Conservation (phyloP, 2,888 invertebrate genomes). For the Macropis europaea region DNA sequence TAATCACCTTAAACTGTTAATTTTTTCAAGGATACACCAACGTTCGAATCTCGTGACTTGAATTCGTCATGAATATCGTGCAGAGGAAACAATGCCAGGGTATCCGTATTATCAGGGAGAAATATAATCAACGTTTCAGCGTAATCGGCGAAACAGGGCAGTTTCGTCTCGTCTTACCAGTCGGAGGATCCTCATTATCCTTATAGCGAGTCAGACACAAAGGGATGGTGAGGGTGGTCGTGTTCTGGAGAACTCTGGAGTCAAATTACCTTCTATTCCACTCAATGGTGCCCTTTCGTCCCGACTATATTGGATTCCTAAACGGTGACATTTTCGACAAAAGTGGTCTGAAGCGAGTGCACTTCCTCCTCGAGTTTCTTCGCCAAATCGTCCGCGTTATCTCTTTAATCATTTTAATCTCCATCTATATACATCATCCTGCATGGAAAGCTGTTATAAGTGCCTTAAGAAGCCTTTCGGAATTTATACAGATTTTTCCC, state of each 20-base stretch:
- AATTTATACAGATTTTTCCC: too few species aligned
- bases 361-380: background rate
- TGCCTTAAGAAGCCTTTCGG: too few species aligned
- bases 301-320: constrained; percentile 73
- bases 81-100: too few species aligned
- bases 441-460: too few species aligned
- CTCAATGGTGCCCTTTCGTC: constrained; percentile 46
- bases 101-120: constrained; percentile 25
- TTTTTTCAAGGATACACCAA: too few species aligned
- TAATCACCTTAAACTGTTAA: too few species aligned
- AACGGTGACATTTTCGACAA: constrained; percentile 62
- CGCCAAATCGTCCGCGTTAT: constrained; percentile 25
- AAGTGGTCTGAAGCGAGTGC: background rate
- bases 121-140: constrained; percentile 39
- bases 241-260: constrained; percentile 60
- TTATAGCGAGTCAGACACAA: constrained; percentile 45
- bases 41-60: too few species aligned
- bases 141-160: constrained; percentile 45
- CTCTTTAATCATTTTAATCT: constrained; percentile 3
- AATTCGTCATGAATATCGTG: too few species aligned
- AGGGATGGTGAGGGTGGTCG: background rate
- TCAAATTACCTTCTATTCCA: constrained; percentile 70
- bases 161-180: constrained; percentile 44
- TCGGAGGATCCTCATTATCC: constrained; percentile 67
- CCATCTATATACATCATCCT: background rate